Conservation (phyloP, 2,888 invertebrate species). For the Prenolepis imparis region DNA sequence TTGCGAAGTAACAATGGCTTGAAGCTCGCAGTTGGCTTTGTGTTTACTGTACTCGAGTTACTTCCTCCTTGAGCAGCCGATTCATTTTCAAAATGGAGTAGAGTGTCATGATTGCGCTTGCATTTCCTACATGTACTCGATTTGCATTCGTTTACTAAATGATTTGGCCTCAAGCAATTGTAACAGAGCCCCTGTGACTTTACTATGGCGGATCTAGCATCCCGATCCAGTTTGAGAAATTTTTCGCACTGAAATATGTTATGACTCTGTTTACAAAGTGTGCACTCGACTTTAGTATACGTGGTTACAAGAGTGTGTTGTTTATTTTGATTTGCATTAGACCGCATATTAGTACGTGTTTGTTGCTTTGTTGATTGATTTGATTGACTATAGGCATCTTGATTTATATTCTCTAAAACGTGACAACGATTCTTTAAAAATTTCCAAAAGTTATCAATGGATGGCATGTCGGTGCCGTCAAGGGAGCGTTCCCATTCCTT, state of each 20-base stretch:
- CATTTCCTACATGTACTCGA: not conserved
- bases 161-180: conserved; percentile 13
- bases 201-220: not conserved
- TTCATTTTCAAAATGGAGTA: not conserved
- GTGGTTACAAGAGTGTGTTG: no score
- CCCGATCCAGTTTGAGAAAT: not conserved
- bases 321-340: no score
- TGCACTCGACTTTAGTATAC: no score
- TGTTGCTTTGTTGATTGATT: not conserved
- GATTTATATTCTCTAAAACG: not conserved
- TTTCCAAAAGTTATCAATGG: not conserved
- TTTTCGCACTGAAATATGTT: not conserved
- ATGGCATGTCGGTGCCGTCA: not conserved
- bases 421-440: not conserved
- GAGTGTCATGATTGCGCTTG: not conserved
- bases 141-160: not conserved
- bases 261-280: not conserved
- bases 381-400: no score
- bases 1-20: not conserved
- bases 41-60: not conserved
- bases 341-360: not conserved
- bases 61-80: no score
- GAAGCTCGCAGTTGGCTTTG: no score
- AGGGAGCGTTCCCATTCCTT: not conserved
- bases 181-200: not conserved